A percentile compares a stretch with the other conserved stretches of the same genome.
Evolutionary conservation across 92 coral and sea anemone species (phyloP).

Genomic region (Muricea muricata): DNA sequence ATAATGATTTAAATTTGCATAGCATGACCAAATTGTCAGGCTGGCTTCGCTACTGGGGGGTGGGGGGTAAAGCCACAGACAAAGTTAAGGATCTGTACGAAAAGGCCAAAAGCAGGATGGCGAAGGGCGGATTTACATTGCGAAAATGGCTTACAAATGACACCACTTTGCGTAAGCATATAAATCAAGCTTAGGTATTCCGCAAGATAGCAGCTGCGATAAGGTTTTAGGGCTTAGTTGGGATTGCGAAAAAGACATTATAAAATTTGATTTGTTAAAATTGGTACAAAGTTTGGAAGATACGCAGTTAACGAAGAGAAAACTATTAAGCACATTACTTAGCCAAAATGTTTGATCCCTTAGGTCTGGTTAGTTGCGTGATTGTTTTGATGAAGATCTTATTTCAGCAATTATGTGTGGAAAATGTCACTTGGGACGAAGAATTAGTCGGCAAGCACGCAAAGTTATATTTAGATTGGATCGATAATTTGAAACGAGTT

Average conservation of each 20-base stretch:
- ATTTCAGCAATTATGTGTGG: conserved; percentile 64
- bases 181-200: conserved; percentile 25
- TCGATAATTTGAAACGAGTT: conserved; percentile 42
- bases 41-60: too few relatives aligned
- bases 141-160: conserved; percentile 54
- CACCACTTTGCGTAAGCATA: not conserved
- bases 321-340: conserved; percentile 25
- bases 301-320: conserved; percentile 31
- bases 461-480: conserved; percentile 43
- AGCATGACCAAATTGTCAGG: too few relatives aligned
- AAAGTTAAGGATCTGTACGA: conserved; percentile 12
- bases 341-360: conserved; percentile 41
- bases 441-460: conserved; percentile 17
- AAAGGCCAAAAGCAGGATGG: conserved; percentile 34
- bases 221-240: conserved; percentile 41
- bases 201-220: not conserved
- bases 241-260: conserved; percentile 29
- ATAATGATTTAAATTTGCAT: too few relatives aligned
- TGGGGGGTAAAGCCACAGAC: conserved; percentile 13
- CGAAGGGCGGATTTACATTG: conserved; percentile 43
- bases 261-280: conserved; percentile 12
- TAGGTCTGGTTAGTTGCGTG: conserved; percentile 64
- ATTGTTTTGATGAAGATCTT: conserved; percentile 46
- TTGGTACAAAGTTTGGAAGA: conserved; percentile 8
- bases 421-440: conserved; percentile 55